Evolutionary conservation across 2,888 invertebrate genomes (phyloP).

Genomic region (Graphium colonna): DNA sequence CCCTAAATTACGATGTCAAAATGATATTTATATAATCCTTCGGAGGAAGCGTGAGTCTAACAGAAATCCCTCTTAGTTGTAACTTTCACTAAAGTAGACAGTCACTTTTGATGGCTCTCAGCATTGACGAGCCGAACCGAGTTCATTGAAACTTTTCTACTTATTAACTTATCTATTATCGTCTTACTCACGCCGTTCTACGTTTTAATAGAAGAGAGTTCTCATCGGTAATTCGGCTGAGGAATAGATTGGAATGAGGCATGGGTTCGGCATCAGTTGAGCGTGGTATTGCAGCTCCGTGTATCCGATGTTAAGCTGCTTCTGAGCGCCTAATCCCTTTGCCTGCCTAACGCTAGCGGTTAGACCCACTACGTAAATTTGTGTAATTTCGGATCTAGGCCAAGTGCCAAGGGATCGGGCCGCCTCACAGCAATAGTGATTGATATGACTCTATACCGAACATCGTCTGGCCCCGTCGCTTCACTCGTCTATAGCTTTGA

Average conservation of each 20-base stretch:
- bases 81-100: constrained; percentile 74
- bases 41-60: constrained; percentile 63
- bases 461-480: constrained; percentile 51
- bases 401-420: constrained; percentile 75
- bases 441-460: constrained; percentile 70
- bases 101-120: constrained; percentile 69
- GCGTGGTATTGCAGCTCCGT: constrained; percentile 60
- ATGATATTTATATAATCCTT: constrained; percentile 67
- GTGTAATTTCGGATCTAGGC: constrained; percentile 78
- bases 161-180: constrained; percentile 74
- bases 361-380: constrained; percentile 76
- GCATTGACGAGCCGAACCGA: constrained; percentile 66
- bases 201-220: constrained; percentile 42
- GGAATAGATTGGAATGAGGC: constrained; percentile 40
- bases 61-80: constrained; percentile 75
- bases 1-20: constrained; percentile 53
- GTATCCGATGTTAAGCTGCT: constrained; percentile 64
- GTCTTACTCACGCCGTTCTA: constrained; percentile 54
- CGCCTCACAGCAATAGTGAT: constrained; percentile 72
- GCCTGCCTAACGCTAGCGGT: constrained; percentile 60
- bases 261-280: constrained; percentile 57
- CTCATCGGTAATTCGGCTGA: constrained; percentile 42
- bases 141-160: constrained; percentile 73
- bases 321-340: constrained; percentile 64
- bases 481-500: constrained; percentile 34